These are phyloP conservation scores for Talpa occidentalis DNA, from an alignment of 2,113 vertebrate species.

Conservation along the genomic window DNA sequence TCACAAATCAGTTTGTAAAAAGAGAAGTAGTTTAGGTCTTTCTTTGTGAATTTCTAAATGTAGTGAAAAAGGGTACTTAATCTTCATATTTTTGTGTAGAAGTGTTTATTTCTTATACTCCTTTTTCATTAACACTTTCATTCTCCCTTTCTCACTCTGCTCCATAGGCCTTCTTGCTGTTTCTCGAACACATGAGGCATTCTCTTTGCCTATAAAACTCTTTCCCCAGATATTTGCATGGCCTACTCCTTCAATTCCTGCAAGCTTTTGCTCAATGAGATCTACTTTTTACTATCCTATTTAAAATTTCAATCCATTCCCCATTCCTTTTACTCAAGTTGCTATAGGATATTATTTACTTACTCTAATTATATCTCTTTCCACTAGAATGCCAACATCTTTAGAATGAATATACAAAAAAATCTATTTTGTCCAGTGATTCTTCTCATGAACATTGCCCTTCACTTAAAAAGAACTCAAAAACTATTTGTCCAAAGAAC, in stretches of 20 bases:
- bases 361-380: neutral
- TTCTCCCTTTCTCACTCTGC: neutral
- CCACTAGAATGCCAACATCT: neutral
- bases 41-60: constrained; percentile 16
- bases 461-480: neutral
- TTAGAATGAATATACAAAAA: neutral
- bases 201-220: neutral
- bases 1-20: neutral
- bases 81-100: constrained; percentile 16
- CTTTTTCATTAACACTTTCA: neutral
- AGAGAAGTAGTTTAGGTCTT: neutral
- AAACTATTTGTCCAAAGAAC: neutral
- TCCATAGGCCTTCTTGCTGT: neutral
- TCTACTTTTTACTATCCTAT: neutral
- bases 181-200: neutral
- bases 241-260: neutral
- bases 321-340: neutral
- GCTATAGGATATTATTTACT: neutral
- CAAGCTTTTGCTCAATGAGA: neutral
- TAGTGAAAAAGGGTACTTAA: neutral
- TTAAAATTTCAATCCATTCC: neutral
- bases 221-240: neutral
- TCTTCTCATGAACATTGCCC: constrained; percentile 20
- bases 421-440: neutral
- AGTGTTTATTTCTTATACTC: neutral